Evolutionary conservation across 1,140 invertebrate genomes (phyloP).

Genomic region (Radopholus similis): DNA sequence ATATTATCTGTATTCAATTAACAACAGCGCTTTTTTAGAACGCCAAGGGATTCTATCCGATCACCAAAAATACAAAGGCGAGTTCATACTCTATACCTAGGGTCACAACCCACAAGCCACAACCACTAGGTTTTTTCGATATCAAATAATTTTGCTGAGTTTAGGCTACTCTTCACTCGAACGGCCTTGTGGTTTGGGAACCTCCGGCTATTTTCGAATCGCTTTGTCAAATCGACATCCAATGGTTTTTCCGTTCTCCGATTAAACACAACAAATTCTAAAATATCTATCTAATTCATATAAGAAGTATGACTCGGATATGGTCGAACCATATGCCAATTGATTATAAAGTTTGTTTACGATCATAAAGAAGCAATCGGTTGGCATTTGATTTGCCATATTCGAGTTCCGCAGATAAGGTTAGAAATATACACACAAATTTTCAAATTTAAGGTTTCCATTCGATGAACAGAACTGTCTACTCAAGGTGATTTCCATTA

Average conservation of each 20-base stretch:
- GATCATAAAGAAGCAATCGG: conserved; percentile 38
- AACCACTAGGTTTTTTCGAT: not conserved
- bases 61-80: conserved; percentile 65
- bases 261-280: not conserved
- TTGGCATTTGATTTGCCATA: conserved; percentile 69
- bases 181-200: conserved; percentile 89
- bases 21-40: conserved; percentile 44
- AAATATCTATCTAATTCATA: conserved; percentile 1
- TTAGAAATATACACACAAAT: not conserved
- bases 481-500: conserved; percentile 20
- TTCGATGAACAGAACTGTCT: conserved; percentile 71
- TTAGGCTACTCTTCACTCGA: conserved; percentile 67
- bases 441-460: conserved; percentile 64
- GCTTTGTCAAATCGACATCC: conserved; percentile 85
- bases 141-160: too few species aligned
- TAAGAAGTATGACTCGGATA: too few species aligned
- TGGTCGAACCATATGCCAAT: too few species aligned
- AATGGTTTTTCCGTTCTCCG: conserved; percentile 65
- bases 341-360: conserved; percentile 18
- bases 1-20: not conserved
- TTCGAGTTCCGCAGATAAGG: not conserved
- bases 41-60: conserved; percentile 65
- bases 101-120: not conserved
- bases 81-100: not conserved
- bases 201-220: conserved; percentile 97